Evolutionary conservation across 2,888 invertebrate species (phyloP), one percentile per base, ranked within the genome.

Genomic region (Melangyna quadrimaculata): DNA sequence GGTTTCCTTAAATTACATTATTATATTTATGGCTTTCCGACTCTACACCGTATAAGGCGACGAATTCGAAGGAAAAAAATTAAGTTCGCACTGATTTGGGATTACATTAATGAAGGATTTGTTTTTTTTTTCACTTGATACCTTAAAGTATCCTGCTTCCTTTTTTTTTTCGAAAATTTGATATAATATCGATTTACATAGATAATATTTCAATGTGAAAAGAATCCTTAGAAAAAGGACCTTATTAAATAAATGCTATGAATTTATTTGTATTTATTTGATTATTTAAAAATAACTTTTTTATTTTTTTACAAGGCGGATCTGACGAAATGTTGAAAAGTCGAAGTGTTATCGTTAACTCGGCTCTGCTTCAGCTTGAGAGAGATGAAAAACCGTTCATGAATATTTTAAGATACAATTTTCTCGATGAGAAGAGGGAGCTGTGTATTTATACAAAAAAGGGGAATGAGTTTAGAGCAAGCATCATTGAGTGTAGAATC

Each of bases 291-390:
- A 53, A 55, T n/a, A 61, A 70, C 53, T 51, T 59, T 45, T 67
- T 80, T 75, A 43, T 51, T 59, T 45, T 67, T 80, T 75, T 77
- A 77, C 77, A 86, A 84, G 80, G 80, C 86, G 80, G 86, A 86
- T 81, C 75, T 75, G 71, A 84, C 79, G 78, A 80, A 90, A 89
- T 90, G 90, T 89, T 89, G 87, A 89, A 88, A 89, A 90, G 90
- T 90, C 90, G 89, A 90, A 90, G 90, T 90, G 89, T 91, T 90
- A 88, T 88, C 90, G 90, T 91, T 90, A 89, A 90, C 90, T 91
- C 90, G 88, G 86, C 89, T 89, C 89, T 89, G 89, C 88, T 89
- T 87, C 88, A 88, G 88, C 87, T 88, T 88, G 88, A 89, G 88
- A 88, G 88, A 88, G 88, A 87, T 87, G 78, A 84, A 74, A 88